Evolutionary conservation across 2,797 vertebrate species (phyloP), one percentile per base, ranked within the genome.

Genomic region (Capromys pilorides): DNA sequence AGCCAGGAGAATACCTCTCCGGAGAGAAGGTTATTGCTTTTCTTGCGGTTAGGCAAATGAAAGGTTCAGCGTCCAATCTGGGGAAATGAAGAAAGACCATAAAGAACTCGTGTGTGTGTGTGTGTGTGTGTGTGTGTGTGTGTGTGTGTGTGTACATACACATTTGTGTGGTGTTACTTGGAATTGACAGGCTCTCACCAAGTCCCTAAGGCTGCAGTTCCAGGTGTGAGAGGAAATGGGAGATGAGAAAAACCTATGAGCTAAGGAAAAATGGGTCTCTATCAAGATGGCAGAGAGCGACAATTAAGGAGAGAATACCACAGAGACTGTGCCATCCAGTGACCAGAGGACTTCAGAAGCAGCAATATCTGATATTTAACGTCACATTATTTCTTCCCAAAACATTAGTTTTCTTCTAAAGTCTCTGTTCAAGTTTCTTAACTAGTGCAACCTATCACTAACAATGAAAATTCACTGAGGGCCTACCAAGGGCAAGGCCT

Each of bases 381-480:
- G 19, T 69, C 66, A 69, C 66, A 36, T 19, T 36, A 24, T 88
- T 80, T 88, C 81, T 83, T 54, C 61, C 61, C 91, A 90, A 67
- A 62, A 8, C 6, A 54, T 3, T 62, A 41, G 66, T 62, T 73
- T 90, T 88, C 82, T 79, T 86, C 61, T 16, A n/a, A 59, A 87
- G 54, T 33, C 78, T 81, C 66, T 36, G 66, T 18, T 88, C 57
- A 33, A 21, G 18, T 85, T 86, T 36, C 91, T 85, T 54, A 86
- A 84, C 36, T 2, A 2, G 79, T 80, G 82, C 21, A 66, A 89
- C 14, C 62, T 33, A 12, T 69, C 45, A 49, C 75, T 88, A 71
- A 83, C 9, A 59, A 49, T 51, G 33, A 92, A 81, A 6, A 59
- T 91, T 33, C 36, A 39, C 2, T 21, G 6, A 33, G 61, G 54